A percentile compares a stretch with the other conserved stretches of the same genome.
phyloP scores from a whole-genome alignment of 2,888 invertebrate species.

The Mesochorus sp. region DNA sequence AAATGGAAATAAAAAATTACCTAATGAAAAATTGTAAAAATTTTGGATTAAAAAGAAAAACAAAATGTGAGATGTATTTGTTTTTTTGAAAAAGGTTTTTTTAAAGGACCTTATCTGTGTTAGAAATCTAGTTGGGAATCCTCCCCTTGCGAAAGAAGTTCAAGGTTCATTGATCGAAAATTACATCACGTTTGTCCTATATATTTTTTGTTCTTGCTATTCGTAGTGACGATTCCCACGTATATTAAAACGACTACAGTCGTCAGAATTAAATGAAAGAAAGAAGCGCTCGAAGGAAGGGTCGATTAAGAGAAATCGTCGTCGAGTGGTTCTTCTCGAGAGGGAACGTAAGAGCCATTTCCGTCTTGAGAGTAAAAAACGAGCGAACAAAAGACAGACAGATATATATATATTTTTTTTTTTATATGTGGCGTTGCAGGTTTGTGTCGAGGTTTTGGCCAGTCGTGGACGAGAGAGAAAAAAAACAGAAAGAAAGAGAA shows the following conservation, averaged over 20 bases:
- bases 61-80: too few species aligned
- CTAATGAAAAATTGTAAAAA: too few species aligned
- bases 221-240: constrained; percentile 23
- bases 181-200: background rate
- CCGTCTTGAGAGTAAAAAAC: constrained; percentile 58
- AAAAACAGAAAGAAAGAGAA: too few species aligned
- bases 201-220: constrained; percentile 1
- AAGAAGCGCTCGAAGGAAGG: constrained; percentile 25
- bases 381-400: constrained; percentile 56
- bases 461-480: constrained; percentile 7
- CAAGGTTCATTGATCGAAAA: background rate
- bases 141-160: too few species aligned
- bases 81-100: too few species aligned
- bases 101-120: too few species aligned
- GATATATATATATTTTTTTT: constrained; percentile 10
- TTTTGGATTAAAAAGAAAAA: too few species aligned
- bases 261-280: constrained; percentile 19
- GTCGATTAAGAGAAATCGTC: constrained; percentile 54
- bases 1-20: too few species aligned
- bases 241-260: constrained; percentile 11
- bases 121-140: too few species aligned
- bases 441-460: background rate
- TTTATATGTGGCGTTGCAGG: background rate
- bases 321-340: constrained; percentile 42
- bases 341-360: constrained; percentile 62